These are phyloP conservation scores for Temnothorax ravouxi DNA, from an alignment of 2,888 invertebrate genomes.

Conservation along the genomic window DNA sequence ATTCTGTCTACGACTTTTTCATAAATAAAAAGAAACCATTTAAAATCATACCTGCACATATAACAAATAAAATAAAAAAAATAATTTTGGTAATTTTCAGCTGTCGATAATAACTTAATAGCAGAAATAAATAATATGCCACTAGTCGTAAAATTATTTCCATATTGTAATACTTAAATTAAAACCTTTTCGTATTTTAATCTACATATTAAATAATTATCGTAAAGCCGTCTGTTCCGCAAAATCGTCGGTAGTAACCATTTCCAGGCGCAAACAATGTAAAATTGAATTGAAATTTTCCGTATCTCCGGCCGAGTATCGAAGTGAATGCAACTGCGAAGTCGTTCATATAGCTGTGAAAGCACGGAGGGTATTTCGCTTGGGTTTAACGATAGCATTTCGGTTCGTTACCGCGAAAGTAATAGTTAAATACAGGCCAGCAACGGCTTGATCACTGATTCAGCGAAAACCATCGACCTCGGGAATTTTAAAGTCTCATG, in stretches of 20 bases:
- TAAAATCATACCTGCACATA: not conserved
- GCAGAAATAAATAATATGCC: not conserved
- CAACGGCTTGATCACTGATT: slow-evolving; percentile 43
- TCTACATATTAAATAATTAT: slow-evolving; percentile 16
- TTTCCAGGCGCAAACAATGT: not conserved
- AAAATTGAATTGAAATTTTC: slow-evolving; percentile 55
- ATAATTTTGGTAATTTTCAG: not conserved
- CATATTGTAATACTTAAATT: not conserved
- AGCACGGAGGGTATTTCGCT: slow-evolving; percentile 30
- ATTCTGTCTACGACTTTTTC: not conserved
- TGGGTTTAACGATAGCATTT: slow-evolving; percentile 49
- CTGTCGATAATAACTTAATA: slow-evolving; percentile 5
- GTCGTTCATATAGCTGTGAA: slow-evolving; percentile 48
- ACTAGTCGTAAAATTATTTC: not conserved
- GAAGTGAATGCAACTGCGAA: not conserved
- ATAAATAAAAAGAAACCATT: not conserved
- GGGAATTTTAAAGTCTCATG: slow-evolving; percentile 25
- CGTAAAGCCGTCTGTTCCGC: not conserved
- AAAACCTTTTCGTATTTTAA: slow-evolving; percentile 1
- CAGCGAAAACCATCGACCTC: not conserved
- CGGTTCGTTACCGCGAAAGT: slow-evolving; percentile 48
- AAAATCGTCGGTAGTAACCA: not conserved
- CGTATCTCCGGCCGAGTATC: not conserved
- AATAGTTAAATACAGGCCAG: slow-evolving; percentile 42
- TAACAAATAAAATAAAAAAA: not conserved